phyloP scores from a whole-genome alignment of 2,888 invertebrate species.

The Drosophila cracens region DNA sequence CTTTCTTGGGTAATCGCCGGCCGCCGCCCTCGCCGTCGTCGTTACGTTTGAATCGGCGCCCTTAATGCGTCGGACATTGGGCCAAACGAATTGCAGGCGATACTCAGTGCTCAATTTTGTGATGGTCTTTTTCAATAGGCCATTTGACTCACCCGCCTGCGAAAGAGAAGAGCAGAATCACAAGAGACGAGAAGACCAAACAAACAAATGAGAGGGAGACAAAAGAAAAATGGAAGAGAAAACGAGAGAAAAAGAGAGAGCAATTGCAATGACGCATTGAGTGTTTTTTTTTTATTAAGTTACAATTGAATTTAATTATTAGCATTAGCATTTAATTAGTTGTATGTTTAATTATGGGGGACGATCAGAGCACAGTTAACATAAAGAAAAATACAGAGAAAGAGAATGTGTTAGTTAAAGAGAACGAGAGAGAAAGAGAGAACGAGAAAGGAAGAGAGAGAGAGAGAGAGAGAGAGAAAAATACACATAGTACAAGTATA shows the following conservation, averaged over 20 bases:
- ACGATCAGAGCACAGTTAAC: conserved; percentile 61
- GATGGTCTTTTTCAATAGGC: conserved; percentile 90
- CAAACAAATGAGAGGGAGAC: conserved; percentile 32
- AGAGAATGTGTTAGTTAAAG: conserved; percentile 53
- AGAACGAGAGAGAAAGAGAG: conserved; percentile 35
- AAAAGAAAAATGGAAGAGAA: conserved; percentile 34
- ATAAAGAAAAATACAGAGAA: conserved; percentile 42
- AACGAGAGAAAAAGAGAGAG: conserved; percentile 42
- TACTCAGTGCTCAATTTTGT: conserved; percentile 93
- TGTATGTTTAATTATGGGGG: conserved; percentile 25
- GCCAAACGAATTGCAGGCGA: conserved; percentile 96
- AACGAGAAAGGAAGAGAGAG: conserved; percentile 31
- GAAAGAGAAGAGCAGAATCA: conserved; percentile 80
- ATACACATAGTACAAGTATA: conserved; percentile 83
- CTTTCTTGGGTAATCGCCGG: conserved; percentile 88
- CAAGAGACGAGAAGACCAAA: conserved; percentile 64
- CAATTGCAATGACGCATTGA: conserved; percentile 63
- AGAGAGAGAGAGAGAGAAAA: conserved; percentile 61
- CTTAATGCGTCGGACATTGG: conserved; percentile 86
- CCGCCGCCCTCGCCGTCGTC: conserved; percentile 72
- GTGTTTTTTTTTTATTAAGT: conserved; percentile 38
- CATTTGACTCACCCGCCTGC: conserved; percentile 88
- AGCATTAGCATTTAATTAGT: conserved; percentile 41
- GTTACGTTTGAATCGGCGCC: conserved; percentile 86
- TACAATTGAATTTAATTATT: conserved; percentile 33